These are phyloP conservation scores for Apodemus speciosus DNA, from an alignment of 2,113 vertebrate genomes.

Conservation along the genomic window DNA sequence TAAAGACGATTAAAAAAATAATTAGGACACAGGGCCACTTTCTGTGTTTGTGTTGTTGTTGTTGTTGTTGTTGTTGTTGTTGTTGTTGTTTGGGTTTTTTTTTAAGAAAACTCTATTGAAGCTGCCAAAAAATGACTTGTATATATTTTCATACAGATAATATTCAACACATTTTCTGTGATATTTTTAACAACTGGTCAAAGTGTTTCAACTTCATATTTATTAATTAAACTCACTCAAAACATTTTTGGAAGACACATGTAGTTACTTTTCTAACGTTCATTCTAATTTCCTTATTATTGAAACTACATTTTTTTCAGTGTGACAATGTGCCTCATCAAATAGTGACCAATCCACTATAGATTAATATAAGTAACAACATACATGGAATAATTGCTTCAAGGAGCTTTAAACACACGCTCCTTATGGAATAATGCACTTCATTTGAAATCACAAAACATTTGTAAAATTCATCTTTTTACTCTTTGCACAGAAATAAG, in stretches of 20 bases:
- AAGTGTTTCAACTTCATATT: background rate
- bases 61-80: no score
- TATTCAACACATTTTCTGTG: background rate
- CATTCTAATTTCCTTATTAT: background rate
- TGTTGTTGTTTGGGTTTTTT: no score
- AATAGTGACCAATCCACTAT: background rate
- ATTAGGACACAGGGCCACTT: no score
- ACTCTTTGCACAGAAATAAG: background rate
- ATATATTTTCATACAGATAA: background rate
- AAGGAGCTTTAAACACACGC: background rate
- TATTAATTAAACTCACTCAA: background rate
- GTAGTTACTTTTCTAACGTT: background rate
- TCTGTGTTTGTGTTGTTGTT: no score
- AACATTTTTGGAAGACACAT: background rate
- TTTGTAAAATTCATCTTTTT: background rate
- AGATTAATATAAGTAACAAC: background rate
- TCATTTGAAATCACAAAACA: conserved; percentile 7
- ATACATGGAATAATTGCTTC: background rate
- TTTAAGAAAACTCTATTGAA: background rate
- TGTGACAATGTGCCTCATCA: background rate
- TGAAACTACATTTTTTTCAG: background rate
- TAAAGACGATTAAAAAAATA: no score
- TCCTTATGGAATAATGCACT: background rate
- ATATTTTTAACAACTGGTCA: background rate
- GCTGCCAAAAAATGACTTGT: background rate